These are phyloP conservation scores for Paedocypris sp. DNA, from an alignment of 2,113 vertebrate species.

Conservation along the genomic window DNA sequence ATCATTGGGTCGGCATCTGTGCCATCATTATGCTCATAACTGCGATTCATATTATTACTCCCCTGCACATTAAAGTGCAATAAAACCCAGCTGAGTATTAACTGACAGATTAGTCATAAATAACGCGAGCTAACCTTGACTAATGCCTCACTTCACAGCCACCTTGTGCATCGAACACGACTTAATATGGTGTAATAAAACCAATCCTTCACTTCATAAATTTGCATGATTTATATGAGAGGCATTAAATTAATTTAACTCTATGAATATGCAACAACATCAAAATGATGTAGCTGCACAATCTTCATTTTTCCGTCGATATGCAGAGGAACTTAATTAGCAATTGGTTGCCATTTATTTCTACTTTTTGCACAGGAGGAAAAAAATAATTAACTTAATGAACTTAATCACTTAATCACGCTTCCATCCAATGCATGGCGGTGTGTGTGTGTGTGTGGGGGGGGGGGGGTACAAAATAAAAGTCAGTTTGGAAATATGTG, in stretches of 20 bases:
- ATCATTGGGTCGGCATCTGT: slow-evolving; percentile 17
- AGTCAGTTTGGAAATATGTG: neutral
- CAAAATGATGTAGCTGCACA: slow-evolving; percentile 36
- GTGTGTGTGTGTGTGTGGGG: too few species aligned
- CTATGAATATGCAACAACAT: slow-evolving; percentile 59
- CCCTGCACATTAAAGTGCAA: slow-evolving; percentile 35
- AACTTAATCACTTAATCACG: slow-evolving; percentile 48
- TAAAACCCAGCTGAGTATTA: slow-evolving; percentile 34
- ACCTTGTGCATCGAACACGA: slow-evolving; percentile 55
- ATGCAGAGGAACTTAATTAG: slow-evolving; percentile 46
- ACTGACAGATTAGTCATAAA: slow-evolving; percentile 50
- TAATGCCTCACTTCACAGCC: slow-evolving; percentile 41
- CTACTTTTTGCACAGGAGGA: slow-evolving; percentile 44
- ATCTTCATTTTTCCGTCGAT: slow-evolving; percentile 44
- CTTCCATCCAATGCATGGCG: slow-evolving; percentile 29
- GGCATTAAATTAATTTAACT: slow-evolving; percentile 40
- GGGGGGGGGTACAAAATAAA: too few species aligned
- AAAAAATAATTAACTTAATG: slow-evolving; percentile 49
- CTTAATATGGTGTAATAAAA: slow-evolving; percentile 59
- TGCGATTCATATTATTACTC: slow-evolving; percentile 20
- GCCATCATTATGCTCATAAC: slow-evolving; percentile 25
- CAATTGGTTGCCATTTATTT: slow-evolving; percentile 45
- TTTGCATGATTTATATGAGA: slow-evolving; percentile 54
- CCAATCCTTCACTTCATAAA: slow-evolving; percentile 57
- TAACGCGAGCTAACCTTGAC: slow-evolving; percentile 36